phyloP scores from a whole-genome alignment of 2,888 invertebrate genomes.

The Podabrus alpinus region DNA sequence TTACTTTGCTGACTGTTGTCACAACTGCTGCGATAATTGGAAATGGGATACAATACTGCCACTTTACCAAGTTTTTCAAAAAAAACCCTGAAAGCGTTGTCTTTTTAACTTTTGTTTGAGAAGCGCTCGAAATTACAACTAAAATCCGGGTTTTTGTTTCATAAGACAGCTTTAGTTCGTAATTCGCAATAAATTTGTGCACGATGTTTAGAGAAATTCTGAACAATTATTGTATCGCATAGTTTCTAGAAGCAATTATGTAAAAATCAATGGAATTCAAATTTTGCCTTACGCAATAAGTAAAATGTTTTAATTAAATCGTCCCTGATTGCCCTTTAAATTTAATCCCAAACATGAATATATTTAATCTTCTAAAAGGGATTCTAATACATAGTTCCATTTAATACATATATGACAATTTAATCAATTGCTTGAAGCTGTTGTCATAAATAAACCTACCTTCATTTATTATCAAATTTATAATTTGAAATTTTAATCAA shows the following conservation, averaged over 20 bases:
- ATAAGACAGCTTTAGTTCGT: neutral
- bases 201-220: neutral
- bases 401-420: conserved; percentile 1
- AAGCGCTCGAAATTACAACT: neutral
- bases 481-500: neutral
- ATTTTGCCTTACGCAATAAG: neutral
- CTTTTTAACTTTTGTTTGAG: neutral
- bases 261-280: neutral
- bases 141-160: neutral
- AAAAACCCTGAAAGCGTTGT: neutral
- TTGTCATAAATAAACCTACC: neutral
- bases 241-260: neutral
- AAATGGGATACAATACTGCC: too few relatives aligned
- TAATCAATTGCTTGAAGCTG: neutral
- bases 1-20: too few relatives aligned
- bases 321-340: neutral
- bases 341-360: neutral
- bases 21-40: too few relatives aligned
- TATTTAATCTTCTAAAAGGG: neutral
- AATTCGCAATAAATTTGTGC: neutral
- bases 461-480: neutral
- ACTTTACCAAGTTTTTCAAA: too few relatives aligned
- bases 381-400: neutral
- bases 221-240: neutral
- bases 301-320: neutral